These are phyloP conservation scores for Endomychus coccineus DNA, from an alignment of 2,888 invertebrate species.

Conservation along the genomic window DNA sequence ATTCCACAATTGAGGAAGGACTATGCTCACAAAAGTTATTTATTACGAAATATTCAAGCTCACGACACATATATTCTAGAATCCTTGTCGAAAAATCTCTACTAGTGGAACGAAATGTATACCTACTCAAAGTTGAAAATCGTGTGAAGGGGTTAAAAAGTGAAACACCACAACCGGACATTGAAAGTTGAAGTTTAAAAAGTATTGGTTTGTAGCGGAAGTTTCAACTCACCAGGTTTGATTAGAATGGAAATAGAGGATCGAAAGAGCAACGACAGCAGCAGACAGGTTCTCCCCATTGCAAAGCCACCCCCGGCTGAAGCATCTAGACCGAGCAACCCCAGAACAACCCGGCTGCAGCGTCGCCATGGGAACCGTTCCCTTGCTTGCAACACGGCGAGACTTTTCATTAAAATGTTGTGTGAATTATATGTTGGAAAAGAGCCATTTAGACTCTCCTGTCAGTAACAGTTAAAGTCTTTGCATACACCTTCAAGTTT, in stretches of 20 bases:
- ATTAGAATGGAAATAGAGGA: constrained; percentile 8
- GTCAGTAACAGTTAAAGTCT: constrained; percentile 8
- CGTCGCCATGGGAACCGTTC: constrained; percentile 41
- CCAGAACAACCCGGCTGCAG: constrained; percentile 38
- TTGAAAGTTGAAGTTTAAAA: too few species aligned
- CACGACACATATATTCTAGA: too few species aligned
- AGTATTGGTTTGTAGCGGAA: constrained; percentile 1
- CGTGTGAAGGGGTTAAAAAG: too few species aligned
- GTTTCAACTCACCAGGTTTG: constrained; percentile 6
- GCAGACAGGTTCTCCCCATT: constrained; percentile 5
- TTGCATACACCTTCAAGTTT: constrained; percentile 12
- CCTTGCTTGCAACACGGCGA: constrained; percentile 35
- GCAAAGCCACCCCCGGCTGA: constrained; percentile 20
- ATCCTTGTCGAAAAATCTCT: too few species aligned
- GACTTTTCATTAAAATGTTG: constrained; percentile 40
- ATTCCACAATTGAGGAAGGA: too few species aligned
- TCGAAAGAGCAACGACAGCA: constrained; percentile 2
- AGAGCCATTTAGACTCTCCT: constrained; percentile 21
- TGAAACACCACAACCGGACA: too few species aligned
- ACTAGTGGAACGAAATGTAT: too few species aligned
- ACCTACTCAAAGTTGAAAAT: too few species aligned
- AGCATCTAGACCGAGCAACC: constrained; percentile 24
- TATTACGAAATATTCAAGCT: too few species aligned
- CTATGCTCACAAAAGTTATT: too few species aligned
- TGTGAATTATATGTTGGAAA: constrained; percentile 34